Base-by-base conservation (phyloP, 1,140 invertebrate genomes). In the Oryzaephilus surinamensis region DNA sequence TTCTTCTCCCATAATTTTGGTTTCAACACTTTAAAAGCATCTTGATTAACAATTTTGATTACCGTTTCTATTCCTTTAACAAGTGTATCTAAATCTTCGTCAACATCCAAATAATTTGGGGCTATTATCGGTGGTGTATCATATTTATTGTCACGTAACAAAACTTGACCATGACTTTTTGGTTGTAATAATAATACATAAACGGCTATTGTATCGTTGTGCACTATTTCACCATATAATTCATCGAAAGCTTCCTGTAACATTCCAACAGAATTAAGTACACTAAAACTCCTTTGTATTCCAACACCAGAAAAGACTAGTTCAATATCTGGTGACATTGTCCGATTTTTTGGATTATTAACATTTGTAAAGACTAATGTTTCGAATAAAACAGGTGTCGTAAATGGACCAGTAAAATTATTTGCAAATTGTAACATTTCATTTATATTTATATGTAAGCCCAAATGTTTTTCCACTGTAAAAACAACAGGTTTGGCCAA, bases 91-190 rank as follows among this genome's bases (percentile, higher is more conserved):
- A 69, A 46, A 40, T 70, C 67, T 15, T 61, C 42, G 8, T 45
- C 40, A 29, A 82, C 60, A 2, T 69, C 62, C 32, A 84, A 78
- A 51, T 89, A 91, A 46, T 88, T 87, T 1, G 89, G 78, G 50
- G 84, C 74, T n/a, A 96, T 79, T 86, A 85, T 63, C 88, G 76
- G 27, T n/a, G n/a, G n/a, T n/a, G n/a, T n/a, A n/a, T n/a, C n/a
- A n/a, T n/a, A n/a, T n/a, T n/a, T n/a, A n/a, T 59, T 75, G 41
- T 68, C 73, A 46, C 51, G 42, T 13, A 92, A 52, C 38, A 73
- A 66, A 2, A 92, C 60, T 28, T 66, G 70, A 5, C 88, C 87
- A 30, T 69, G 65, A 31, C 81, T 84, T 37, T 71, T 72, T 0
- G 87, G 85, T 37, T 80, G 63, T 34, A 86, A 52, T 11, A 86